Evolutionary conservation across 2,797 vertebrate genomes (phyloP).

Genomic region (Chanos chanos): DNA sequence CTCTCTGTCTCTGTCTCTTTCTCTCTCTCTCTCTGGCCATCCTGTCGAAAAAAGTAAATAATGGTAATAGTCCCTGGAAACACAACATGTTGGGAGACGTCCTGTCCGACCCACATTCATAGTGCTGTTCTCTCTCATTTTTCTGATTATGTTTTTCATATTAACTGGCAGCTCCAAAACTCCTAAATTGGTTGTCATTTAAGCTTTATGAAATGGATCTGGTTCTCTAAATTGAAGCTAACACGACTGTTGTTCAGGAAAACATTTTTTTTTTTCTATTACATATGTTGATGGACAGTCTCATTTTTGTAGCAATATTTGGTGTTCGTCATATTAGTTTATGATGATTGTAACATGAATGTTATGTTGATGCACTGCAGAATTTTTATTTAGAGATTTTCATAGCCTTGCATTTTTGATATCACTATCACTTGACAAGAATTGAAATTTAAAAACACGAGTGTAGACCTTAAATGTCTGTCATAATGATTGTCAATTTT

Average conservation of each 20-base stretch:
- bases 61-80: constrained; percentile 63
- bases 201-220: constrained; percentile 62
- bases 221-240: constrained; percentile 45
- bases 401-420: neutral
- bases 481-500: constrained; percentile 10
- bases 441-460: neutral
- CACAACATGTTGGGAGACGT: constrained; percentile 65
- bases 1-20: no score
- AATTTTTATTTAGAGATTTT: constrained; percentile 8
- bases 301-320: constrained; percentile 49
- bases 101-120: constrained; percentile 8
- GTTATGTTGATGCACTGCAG: constrained; percentile 27
- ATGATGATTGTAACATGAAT: constrained; percentile 28
- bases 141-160: constrained; percentile 58
- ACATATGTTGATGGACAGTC: constrained; percentile 53
- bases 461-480: neutral
- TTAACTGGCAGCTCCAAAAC: constrained; percentile 44
- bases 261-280: constrained; percentile 27
- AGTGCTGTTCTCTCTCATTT: constrained; percentile 46
- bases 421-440: constrained; percentile 7
- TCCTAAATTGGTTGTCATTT: constrained; percentile 59
- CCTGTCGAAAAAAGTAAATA: constrained; percentile 60
- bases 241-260: constrained; percentile 39
- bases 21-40: constrained; percentile 41
- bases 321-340: constrained; percentile 43